phyloP scores from a whole-genome alignment of 2,888 invertebrate genomes.

The Sphaerophoria taeniata region DNA sequence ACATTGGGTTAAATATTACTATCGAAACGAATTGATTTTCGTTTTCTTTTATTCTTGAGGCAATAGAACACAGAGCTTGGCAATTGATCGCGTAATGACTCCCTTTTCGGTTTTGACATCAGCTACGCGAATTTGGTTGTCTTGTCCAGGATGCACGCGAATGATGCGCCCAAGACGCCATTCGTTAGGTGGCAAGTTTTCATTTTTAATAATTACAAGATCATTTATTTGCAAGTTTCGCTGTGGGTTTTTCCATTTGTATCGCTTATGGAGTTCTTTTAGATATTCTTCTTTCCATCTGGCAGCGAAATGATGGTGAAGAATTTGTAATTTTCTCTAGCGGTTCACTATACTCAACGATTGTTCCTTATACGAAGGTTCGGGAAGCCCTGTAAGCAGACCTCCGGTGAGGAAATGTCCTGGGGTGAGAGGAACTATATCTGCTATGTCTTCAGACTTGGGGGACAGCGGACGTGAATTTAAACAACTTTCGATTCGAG shows the following conservation, averaged over 20 bases:
- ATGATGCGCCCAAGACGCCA: too few relatives aligned
- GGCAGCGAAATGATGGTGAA: conserved; percentile 1
- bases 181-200: too few relatives aligned
- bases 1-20: background rate
- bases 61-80: background rate
- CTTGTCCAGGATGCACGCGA: too few relatives aligned
- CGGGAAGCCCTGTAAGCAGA: background rate
- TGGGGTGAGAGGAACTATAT: background rate
- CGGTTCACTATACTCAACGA: background rate
- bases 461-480: background rate
- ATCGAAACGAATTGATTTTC: background rate
- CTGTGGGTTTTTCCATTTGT: too few relatives aligned
- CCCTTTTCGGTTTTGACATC: background rate
- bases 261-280: too few relatives aligned
- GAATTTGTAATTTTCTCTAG: background rate
- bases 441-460: background rate
- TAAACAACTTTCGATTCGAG: background rate
- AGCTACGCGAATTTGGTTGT: too few relatives aligned
- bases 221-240: too few relatives aligned
- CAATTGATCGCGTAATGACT: background rate
- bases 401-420: background rate
- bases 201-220: too few relatives aligned
- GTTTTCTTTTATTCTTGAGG: background rate
- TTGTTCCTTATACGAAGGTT: background rate
- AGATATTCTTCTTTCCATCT: background rate